Evolutionary conservation across 2,113 vertebrate species (phyloP), one percentile per base, ranked within the genome.

Genomic region (Grammomys surdaster): DNA sequence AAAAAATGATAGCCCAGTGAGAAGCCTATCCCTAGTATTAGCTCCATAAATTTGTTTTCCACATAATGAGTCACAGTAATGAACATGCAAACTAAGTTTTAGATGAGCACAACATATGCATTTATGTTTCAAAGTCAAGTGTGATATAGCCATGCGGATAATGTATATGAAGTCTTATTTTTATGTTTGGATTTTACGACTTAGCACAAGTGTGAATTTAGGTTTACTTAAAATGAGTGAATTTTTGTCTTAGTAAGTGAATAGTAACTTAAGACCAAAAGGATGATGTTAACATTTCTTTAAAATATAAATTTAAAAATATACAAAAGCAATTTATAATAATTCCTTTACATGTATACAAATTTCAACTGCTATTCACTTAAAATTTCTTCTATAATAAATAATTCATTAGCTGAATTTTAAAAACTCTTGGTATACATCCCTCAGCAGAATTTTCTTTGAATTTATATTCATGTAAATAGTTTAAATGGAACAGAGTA

Each of bases 1-100:
- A 51, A 75, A 46, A 48, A 63, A 76, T 76, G 69, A 9, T n/a
- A 63, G 36, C 11, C 40, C n/a, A 40, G 63, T 22, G 20, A 70
- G 95, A 67, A 96, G 0, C 19, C 33, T 78, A 54, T 69, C 3
- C n/a, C 19, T 8, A 70, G 14, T 9, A 78, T 14, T 2, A 5
- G 24, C 96, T 95, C 96, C 72, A 94, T 77, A 84, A 97, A 97
- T 96, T 56, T 72, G 22, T 95, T 82, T 72, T 94, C 95, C 96
- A 95, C 91, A 96, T 92, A 97, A 98, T 93, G 93, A 88, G 2
- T 56, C 22, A 72, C 36, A 96, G 24, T 96, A 91, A 43, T 96
- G 84, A 67, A 94, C 95, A 65, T 11, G 60, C 22, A 90, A 73
- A 90, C 95, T 95, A 96, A 75, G 70, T 95, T 98, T 95, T 97